Evolutionary conservation across 1,140 invertebrate genomes (phyloP), one percentile per base, ranked within the genome.

Genomic region (Pachypeltis micranthus): DNA sequence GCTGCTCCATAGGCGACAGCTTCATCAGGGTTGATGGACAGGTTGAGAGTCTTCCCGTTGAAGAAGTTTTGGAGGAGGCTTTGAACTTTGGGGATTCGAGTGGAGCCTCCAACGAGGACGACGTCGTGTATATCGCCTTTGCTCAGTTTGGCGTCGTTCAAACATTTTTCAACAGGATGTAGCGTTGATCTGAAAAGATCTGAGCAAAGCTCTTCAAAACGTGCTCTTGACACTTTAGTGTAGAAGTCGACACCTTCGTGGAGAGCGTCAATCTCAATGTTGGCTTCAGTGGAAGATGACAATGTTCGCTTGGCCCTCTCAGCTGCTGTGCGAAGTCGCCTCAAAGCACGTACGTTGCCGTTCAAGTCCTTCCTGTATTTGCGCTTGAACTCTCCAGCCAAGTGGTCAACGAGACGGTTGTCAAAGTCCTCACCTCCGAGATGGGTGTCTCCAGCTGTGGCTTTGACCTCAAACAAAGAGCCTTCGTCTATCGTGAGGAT

Each of bases 401-500:
- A 82, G 73, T 92, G 85, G 65, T 88, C 85, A 0, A 96, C 88
- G 77, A 96, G 79, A 44, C 91, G 75, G 71, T 87, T 87, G 70
- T 94, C 82, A 62, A 81, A 91, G 79, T 87, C 85, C 74, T 87
- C 85, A 1, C 91, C 91, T 27, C 86, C 88, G 31, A 92, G 74
- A 68, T 89, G 85, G 56, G 86, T 89, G 66, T 89, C 85, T 34
- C 47, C 82, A 67, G 69, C 83, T 4, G 54, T 91, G 0, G 88
- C 80, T 72, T 82, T 84, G 0, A 91, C 87, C 78, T 91, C 83
- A 67, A 86, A 86, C 19, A 86, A 25, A 72, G 0, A 85, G 3
- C 91, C 91, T 74, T 93, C 88, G 64, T 88, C 86, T 73, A 95
- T 93, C 57, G 85, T 83, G 1, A 95, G 75, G 59, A 94, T 84